Conservation (phyloP, 2,113 vertebrate species). For the Phalacrocorax brasilianus region DNA sequence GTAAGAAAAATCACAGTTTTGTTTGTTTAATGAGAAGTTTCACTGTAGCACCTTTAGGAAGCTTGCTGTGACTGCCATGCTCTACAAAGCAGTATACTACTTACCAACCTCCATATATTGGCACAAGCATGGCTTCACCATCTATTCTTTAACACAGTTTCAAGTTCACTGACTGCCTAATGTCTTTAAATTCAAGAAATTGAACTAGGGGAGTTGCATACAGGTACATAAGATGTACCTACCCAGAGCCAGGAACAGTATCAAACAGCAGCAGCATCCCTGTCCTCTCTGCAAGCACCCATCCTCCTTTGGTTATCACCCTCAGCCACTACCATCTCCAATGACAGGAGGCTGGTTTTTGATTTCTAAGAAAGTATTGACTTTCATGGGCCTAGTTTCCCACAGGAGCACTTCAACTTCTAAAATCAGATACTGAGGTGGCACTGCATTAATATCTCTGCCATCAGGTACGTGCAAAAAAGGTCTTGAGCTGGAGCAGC, state of each 20-base stretch:
- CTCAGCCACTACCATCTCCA: neutral
- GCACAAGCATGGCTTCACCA: rapidly evolving
- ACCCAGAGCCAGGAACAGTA: neutral
- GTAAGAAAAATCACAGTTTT: neutral
- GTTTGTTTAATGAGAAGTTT: neutral
- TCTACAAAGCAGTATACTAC: neutral
- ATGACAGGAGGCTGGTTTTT: neutral
- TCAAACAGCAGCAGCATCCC: neutral
- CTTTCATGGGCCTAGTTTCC: neutral
- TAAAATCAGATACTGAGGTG: neutral
- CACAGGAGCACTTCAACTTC: neutral
- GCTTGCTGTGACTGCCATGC: neutral
- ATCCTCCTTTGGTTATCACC: neutral
- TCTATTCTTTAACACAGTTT: neutral
- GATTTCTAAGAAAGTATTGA: neutral
- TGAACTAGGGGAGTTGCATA: neutral
- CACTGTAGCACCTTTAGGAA: neutral
- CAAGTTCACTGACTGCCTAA: too few species aligned
- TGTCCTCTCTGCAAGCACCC: neutral
- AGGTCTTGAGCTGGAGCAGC: neutral
- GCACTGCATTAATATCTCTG: neutral
- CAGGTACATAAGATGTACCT: neutral
- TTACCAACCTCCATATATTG: neutral
- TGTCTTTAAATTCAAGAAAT: neutral
- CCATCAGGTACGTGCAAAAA: neutral